Conservation (phyloP, 2,888 invertebrate species). For the Operophtera brumata region DNA sequence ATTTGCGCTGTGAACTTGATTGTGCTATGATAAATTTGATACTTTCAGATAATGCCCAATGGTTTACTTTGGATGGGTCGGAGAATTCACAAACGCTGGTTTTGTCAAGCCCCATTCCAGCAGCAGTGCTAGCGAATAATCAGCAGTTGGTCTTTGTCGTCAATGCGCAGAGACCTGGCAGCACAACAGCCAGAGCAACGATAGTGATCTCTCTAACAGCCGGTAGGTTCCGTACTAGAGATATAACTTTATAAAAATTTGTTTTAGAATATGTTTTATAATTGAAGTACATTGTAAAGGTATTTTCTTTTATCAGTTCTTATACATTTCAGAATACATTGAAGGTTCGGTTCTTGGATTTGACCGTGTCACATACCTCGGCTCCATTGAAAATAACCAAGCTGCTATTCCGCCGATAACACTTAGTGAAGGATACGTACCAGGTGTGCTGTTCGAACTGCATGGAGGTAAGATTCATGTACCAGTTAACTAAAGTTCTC, state of each 20-base stretch:
- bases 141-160: slow-evolving; percentile 36
- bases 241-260: too few relatives aligned
- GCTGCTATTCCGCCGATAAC: slow-evolving; percentile 33
- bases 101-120: slow-evolving; percentile 30
- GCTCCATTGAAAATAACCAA: slow-evolving; percentile 31
- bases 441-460: slow-evolving; percentile 34
- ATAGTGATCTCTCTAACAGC: slow-evolving; percentile 26
- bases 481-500: background rate
- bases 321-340: slow-evolving; percentile 5
- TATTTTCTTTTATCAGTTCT: too few relatives aligned
- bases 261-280: too few relatives aligned
- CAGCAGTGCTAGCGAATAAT: slow-evolving; percentile 34
- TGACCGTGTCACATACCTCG: slow-evolving; percentile 37
- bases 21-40: too few relatives aligned
- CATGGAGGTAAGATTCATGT: slow-evolving; percentile 36
- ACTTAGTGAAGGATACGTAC: slow-evolving; percentile 38
- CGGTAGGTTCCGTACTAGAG: slow-evolving; percentile 6
- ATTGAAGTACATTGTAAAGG: too few relatives aligned
- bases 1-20: too few relatives aligned
- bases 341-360: slow-evolving; percentile 31
- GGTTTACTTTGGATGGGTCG: slow-evolving; percentile 21
- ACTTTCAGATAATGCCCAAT: slow-evolving; percentile 13
- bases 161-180: slow-evolving; percentile 21
- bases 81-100: slow-evolving; percentile 29
- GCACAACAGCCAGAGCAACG: slow-evolving; percentile 24